phyloP scores from a whole-genome alignment of 2,888 invertebrate genomes.

The Drosophila demipolita region DNA sequence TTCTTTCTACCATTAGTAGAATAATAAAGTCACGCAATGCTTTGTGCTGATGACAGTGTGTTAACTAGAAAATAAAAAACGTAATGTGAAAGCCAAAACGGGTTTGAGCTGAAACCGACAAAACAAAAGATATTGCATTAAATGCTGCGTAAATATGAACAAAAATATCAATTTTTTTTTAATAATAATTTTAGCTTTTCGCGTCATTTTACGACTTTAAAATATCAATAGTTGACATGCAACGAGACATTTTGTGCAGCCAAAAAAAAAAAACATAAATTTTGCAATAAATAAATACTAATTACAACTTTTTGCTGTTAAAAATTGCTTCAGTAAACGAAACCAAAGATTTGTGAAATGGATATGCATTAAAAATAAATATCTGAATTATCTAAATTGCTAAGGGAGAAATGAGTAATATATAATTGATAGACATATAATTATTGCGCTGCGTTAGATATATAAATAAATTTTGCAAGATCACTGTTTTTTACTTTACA shows the following conservation, averaged over 20 bases:
- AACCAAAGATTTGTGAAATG: not conserved
- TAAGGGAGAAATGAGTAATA: not conserved
- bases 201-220: not conserved
- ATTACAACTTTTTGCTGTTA: not conserved
- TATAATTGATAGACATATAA: not conserved
- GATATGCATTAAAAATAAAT: not conserved
- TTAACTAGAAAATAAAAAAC: not conserved
- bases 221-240: not conserved
- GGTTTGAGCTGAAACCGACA: not conserved
- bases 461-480: not conserved
- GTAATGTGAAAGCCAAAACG: not conserved
- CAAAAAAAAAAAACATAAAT: not conserved
- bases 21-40: constrained; percentile 11
- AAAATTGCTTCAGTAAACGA: not conserved
- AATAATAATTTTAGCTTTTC: not conserved
- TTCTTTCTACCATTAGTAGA: not conserved
- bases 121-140: not conserved
- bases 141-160: not conserved
- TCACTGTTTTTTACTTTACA: not conserved
- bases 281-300: not conserved
- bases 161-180: not conserved
- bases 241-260: not conserved
- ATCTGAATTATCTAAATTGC: not conserved
- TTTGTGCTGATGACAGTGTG: not conserved
- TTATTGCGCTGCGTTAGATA: not conserved